Base-by-base conservation (phyloP, 2,888 invertebrate species). In the Tipula unca region DNA sequence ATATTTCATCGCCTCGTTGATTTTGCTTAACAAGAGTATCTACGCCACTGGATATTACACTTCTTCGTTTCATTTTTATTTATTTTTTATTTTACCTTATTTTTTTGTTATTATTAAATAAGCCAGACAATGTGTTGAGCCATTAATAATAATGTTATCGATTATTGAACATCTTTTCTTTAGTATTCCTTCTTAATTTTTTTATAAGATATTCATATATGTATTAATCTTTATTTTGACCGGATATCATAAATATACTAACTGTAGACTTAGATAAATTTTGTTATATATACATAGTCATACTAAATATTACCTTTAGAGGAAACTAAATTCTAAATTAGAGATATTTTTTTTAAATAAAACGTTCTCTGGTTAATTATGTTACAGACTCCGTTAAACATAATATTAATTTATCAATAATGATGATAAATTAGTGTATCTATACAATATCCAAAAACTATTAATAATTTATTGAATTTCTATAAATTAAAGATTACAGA, bases 131-230 rank as follows among this genome's bases (percentile, higher is more conserved):
- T 85, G 54, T 85, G 85, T 54, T 54, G 29, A 48, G 85, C 85
- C 48, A 85, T 85, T 85, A 85, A 85, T 85, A 85, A 85, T 85
- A 85, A 85, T 85, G 85, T 85, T 85, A 85, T 85, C 85, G 85
- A 85, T 85, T 85, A 85, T 85, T 32, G 48, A 84, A 84, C 84
- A 84, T 36, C 36, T 84, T 36, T 83, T 29, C 35, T 69, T 69
- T 69, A 20, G 25, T 25, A 69, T 69, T 25, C 25, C 32, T 83
- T 35, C 35, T 83, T 83, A 83, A 83, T 83, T 32, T 83, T 82
- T 29, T 32, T 35, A 32, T 32, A 83, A 83, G 17, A 32, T 83
- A 32, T 29, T 14, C 35, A 35, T 83, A 83, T 39, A 29, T 6
- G 8, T 83, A 42, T 85, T 39, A 39, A 85, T 85, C 85, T 85